These are phyloP conservation scores for Lepidotrigona ventralis DNA, from an alignment of 1,140 invertebrate species.

Conservation along the genomic window DNA sequence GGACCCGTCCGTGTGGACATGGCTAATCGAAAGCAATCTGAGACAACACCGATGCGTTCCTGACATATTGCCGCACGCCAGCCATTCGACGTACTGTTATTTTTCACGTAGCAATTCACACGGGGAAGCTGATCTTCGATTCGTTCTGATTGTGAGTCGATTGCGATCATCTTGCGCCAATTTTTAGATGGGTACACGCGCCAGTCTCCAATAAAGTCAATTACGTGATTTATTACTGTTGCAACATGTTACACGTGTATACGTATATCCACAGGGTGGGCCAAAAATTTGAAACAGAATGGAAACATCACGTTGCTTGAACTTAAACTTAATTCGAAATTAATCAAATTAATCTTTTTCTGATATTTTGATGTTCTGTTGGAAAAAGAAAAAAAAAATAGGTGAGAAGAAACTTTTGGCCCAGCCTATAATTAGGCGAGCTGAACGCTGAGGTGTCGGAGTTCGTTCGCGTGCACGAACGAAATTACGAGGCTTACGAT, in stretches of 20 bases:
- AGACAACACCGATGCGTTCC: conserved; percentile 59
- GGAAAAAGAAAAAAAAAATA: no score
- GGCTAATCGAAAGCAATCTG: conserved; percentile 60
- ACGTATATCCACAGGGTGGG: no score
- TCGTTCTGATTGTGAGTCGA: background rate
- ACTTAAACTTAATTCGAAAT: no score
- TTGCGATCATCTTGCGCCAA: background rate
- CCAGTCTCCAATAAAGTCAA: no score
- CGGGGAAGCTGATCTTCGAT: background rate
- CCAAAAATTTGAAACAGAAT: no score
- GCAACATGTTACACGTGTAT: no score
- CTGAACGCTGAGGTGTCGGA: background rate
- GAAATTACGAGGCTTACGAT: background rate
- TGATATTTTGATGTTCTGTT: no score
- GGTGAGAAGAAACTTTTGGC: no score
- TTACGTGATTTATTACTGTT: no score
- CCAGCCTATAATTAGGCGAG: no score
- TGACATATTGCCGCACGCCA: conserved; percentile 31
- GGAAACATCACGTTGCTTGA: no score
- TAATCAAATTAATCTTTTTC: no score
- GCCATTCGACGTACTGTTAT: conserved; percentile 39
- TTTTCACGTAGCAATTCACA: conserved; percentile 32
- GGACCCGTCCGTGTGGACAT: conserved; percentile 39
- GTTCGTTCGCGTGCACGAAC: background rate
- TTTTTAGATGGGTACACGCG: background rate